Evolutionary conservation across 2,797 vertebrate species (phyloP).

Genomic region (Knipowitschia caucasica): DNA sequence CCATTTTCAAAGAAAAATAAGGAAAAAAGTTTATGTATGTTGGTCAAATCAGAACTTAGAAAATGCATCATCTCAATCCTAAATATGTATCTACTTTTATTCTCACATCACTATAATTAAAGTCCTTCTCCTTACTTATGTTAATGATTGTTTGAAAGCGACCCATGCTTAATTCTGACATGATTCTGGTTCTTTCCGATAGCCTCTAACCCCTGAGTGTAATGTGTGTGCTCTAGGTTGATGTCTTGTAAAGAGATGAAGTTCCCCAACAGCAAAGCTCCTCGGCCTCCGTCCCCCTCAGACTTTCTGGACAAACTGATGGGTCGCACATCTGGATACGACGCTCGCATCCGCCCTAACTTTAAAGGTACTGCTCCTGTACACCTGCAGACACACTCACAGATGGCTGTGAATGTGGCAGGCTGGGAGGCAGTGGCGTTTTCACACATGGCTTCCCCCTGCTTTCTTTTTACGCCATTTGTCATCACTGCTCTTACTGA

Average conservation of each 20-base stretch:
- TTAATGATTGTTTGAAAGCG: no score
- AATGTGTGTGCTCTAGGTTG: conserved; percentile 71
- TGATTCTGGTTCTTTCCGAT: not conserved
- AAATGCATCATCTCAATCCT: no score
- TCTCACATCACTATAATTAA: no score
- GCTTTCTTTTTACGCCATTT: conserved; percentile 18
- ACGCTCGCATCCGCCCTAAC: conserved; percentile 91
- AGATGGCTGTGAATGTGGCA: conserved; percentile 46
- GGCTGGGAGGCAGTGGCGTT: conserved; percentile 38
- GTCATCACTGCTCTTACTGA: conserved; percentile 48
- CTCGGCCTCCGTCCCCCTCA: conserved; percentile 84
- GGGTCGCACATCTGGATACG: conserved; percentile 90
- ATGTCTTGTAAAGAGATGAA: conserved; percentile 82
- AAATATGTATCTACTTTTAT: no score
- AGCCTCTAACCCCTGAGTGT: conserved; percentile 3
- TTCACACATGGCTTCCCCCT: conserved; percentile 26
- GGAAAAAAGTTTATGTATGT: no score
- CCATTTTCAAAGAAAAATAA: no score
- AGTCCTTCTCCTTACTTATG: no score
- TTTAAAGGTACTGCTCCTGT: conserved; percentile 87
- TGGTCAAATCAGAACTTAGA: no score
- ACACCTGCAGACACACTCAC: conserved; percentile 13
- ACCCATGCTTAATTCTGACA: no score
- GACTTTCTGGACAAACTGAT: conserved; percentile 93
- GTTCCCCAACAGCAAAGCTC: conserved; percentile 69